Evolutionary conservation across 2,113 vertebrate genomes (phyloP), one percentile per base, ranked within the genome.

Genomic region (Hystrix brachyura): DNA sequence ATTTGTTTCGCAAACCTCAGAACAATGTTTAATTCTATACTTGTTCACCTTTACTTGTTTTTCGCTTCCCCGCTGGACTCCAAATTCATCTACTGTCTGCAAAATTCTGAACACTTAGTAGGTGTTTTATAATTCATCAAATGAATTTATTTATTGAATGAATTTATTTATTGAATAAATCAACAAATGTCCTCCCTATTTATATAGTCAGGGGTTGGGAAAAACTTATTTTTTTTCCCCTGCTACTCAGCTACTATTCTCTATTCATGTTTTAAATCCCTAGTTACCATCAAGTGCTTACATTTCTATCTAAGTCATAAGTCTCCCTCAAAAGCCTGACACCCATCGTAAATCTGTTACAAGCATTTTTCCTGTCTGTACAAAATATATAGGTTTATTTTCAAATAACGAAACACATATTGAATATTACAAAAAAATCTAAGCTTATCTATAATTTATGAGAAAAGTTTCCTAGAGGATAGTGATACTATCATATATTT

Each of bases 361-460:
- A n/a, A 27, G 48, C 71, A 55, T 67, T 84, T 91, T 86, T 91
- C 83, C 79, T n/a, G n/a, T n/a, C 67, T 23, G 67, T 9, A n/a
- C 43, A 88, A 64, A 67, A 82, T 67, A 62, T 69, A 59, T 34
- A 65, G 23, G 13, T 18, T 78, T 87, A 60, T 80, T 94, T 97
- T 95, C 43, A 92, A 97, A 83, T 79, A 87, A 67, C 57, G 57
- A 95, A 90, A 85, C 23, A 38, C 38, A 60, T 19, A 62, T 0
- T 79, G 32, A 90, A 76, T 96, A 71, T 51, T 80, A 87, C 34
- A 67, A 43, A 64, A 80, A 91, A 90, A 27, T 21, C 51, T 76
- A 55, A 83, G 5, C 6, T 69, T 64, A 90, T 67, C 18, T 23
- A 51, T 76, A 83, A 88, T 76, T 94, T 87, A 87, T 87, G 67